These are phyloP conservation scores for Lamproptera curius DNA, from an alignment of 2,888 invertebrate genomes.

Conservation along the genomic window DNA sequence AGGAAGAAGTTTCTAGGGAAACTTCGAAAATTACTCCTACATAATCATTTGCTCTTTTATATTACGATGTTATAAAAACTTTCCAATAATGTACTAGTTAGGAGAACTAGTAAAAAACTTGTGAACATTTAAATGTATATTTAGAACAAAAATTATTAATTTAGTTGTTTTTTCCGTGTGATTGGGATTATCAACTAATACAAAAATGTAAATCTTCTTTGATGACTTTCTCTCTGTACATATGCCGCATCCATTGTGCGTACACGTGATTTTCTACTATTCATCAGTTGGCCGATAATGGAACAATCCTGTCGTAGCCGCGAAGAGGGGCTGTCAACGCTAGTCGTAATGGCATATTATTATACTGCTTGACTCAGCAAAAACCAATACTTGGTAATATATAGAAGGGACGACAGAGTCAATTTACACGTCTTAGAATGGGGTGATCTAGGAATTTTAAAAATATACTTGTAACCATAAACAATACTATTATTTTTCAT, in stretches of 20 bases:
- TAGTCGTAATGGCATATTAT: constrained; percentile 54
- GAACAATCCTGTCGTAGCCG: constrained; percentile 70
- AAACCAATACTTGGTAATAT: constrained; percentile 41
- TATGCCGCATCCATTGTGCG: constrained; percentile 51
- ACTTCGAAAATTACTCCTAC: constrained; percentile 1
- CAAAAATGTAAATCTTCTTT: not conserved
- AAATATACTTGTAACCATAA: too few relatives aligned
- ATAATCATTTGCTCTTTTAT: constrained; percentile 3
- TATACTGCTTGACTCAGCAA: constrained; percentile 38
- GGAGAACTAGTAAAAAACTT: not conserved
- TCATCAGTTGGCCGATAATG: constrained; percentile 69
- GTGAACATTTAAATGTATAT: too few relatives aligned
- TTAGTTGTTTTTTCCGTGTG: too few relatives aligned
- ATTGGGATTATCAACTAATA: too few relatives aligned
- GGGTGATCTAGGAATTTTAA: constrained; percentile 6
- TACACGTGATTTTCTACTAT: constrained; percentile 53
- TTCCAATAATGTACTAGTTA: not conserved
- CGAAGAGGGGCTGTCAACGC: constrained; percentile 66
- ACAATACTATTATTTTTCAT: too few relatives aligned
- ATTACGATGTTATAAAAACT: not conserved
- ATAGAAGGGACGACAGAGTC: constrained; percentile 18
- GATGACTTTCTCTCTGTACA: constrained; percentile 4
- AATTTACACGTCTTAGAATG: constrained; percentile 15
- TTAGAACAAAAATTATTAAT: too few relatives aligned
- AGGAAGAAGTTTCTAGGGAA: constrained; percentile 14